Base-by-base conservation (phyloP, 1,140 invertebrate species). In the Zaprionus capensis region DNA sequence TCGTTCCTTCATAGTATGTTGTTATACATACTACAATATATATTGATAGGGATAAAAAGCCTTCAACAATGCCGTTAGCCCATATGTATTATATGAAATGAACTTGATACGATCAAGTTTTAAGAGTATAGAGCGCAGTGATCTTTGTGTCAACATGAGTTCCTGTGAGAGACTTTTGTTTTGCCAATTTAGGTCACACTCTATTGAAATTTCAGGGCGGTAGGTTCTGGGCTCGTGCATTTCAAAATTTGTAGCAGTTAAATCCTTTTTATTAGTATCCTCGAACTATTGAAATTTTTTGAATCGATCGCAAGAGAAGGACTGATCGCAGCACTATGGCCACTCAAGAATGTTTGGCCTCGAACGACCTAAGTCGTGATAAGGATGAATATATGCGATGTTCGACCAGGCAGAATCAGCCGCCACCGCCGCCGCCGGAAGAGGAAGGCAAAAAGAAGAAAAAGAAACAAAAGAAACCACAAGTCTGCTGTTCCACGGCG, bases 141-240 rank as follows among this genome's bases (percentile, higher is more conserved):
- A 31, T 12, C 26, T 46, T 7, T 20, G 11, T 24, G 46, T 51
- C 46, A 51, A 24, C 0, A 22, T 51, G 20, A 12, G 20, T 1
- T 11, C 46, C 9, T 24, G 46, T 20, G 7, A 51, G 20, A 24
- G 22, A 7, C 26, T 56, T 17, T 14, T 24, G n/a, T 28, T 28
- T 46, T 11, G 12, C 14, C 3, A 44, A 20, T 17, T 41, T 56
- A 6, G 15, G 7, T 65, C 81, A 87, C 73, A 84, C 78, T 88
- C 81, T 84, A 79, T 87, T 87, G 78, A 79, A 71, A 76, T 68
- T 83, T 87, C 71, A 71, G 71, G 78, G 76, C 62, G 81, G 66
- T 81, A 71, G 78, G 68, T 78, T 75, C 64, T 59, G 68, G 81
- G 78, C 69, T 71, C 49, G 58, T 56, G 71, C 65, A 44, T 28